Evolutionary conservation across 35 echinoderm and acorn worm genomes (phyloP).

Genomic region (Strongylocentrotus purpuratus): DNA sequence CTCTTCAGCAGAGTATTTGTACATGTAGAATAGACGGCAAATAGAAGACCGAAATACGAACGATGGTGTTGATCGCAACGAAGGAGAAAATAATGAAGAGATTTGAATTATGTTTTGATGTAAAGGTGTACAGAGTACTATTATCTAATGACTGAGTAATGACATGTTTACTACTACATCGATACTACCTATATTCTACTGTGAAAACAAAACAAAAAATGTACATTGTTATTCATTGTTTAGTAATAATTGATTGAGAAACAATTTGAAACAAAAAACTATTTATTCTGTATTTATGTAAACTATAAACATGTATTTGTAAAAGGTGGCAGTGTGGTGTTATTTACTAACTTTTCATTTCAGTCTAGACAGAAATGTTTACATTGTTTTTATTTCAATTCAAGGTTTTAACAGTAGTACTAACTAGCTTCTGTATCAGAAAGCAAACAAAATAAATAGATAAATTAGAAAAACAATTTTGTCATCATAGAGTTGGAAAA

Average conservation of each 20-base stretch:
- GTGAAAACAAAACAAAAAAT: background rate
- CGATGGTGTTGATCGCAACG: background rate
- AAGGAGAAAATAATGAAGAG: background rate
- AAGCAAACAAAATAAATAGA: background rate
- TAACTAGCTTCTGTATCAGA: background rate
- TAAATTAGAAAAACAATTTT: background rate
- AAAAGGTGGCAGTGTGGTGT: background rate
- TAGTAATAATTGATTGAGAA: slow-evolving; percentile 44
- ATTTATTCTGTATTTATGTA: slow-evolving; percentile 20
- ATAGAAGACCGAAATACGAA: background rate
- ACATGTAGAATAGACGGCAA: background rate
- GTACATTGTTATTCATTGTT: slow-evolving; percentile 42
- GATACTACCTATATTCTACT: slow-evolving; percentile 43
- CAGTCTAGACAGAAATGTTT: slow-evolving; percentile 3
- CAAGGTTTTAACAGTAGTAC: background rate
- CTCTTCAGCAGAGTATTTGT: background rate
- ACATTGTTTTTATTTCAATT: background rate
- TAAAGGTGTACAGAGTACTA: slow-evolving; percentile 36
- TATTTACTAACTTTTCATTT: background rate
- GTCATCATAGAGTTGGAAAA: background rate
- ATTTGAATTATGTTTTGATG: slow-evolving; percentile 7
- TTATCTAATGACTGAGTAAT: slow-evolving; percentile 1
- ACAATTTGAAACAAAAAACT: background rate
- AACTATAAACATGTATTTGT: slow-evolving; percentile 14
- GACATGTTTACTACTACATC: slow-evolving; percentile 39